These are phyloP conservation scores for Coptotermes formosanus DNA, from an alignment of 1,140 invertebrate genomes.

Conservation along the genomic window DNA sequence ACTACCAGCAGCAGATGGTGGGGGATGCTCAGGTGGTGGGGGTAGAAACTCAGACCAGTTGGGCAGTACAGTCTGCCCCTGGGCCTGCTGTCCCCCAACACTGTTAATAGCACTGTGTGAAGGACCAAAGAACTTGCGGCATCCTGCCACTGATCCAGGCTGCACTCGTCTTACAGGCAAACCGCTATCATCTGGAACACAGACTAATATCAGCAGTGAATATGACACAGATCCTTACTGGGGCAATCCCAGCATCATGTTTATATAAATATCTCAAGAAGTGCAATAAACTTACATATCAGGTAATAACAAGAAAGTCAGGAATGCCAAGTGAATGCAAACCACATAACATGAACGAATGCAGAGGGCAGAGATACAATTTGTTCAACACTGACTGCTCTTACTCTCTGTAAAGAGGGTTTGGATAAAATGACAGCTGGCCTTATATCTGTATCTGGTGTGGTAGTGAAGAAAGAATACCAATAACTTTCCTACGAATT, in stretches of 20 bases:
- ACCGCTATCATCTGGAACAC: conserved; percentile 45
- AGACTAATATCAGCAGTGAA: neutral
- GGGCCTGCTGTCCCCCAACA: neutral
- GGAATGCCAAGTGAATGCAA: no score
- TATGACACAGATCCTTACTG: neutral
- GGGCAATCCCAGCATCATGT: neutral
- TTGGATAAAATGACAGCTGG: no score
- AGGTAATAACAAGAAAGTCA: no score
- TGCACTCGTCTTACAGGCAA: conserved; percentile 40
- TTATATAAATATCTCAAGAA: no score
- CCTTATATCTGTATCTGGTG: no score
- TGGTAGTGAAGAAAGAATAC: no score
- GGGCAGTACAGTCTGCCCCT: conserved; percentile 52
- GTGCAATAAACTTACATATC: no score
- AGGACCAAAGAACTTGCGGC: neutral
- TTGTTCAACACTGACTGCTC: no score
- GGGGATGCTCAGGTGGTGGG: conserved; percentile 77
- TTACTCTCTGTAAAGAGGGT: no score
- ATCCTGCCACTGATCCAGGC: neutral
- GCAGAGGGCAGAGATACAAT: no score
- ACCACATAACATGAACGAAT: no score
- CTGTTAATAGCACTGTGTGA: neutral
- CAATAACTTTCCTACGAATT: no score
- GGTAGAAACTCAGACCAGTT: conserved; percentile 78
- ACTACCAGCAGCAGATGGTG: conserved; percentile 52